These are phyloP conservation scores for Megaceryle maxima DNA, from an alignment of 2,113 vertebrate genomes.

Conservation along the genomic window DNA sequence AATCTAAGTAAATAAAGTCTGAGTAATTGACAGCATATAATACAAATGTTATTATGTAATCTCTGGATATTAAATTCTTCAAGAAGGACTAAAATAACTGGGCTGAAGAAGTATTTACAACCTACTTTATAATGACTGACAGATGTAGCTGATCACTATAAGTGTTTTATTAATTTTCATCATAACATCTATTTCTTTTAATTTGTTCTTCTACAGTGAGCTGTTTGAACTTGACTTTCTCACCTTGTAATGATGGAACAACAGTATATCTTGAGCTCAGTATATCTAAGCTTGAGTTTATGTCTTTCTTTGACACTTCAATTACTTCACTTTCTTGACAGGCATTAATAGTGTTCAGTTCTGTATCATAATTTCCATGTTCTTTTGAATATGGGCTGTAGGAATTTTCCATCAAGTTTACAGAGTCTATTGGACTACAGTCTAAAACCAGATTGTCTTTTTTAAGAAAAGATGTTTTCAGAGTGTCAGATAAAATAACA, in stretches of 20 bases:
- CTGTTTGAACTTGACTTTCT: neutral
- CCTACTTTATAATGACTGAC: neutral
- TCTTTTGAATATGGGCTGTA: slow-evolving; percentile 36
- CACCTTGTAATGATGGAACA: neutral
- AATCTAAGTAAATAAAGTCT: slow-evolving; percentile 17
- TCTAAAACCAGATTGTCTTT: slow-evolving; percentile 25
- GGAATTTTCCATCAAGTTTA: slow-evolving; percentile 13
- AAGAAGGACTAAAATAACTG: neutral
- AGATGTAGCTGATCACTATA: neutral
- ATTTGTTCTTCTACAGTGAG: slow-evolving; percentile 61
- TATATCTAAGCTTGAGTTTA: neutral
- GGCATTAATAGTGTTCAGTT: slow-evolving; percentile 1
- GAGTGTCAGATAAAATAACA: slow-evolving; percentile 39
- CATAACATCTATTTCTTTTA: slow-evolving; percentile 77
- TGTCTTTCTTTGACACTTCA: neutral
- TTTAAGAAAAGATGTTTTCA: slow-evolving; percentile 49
- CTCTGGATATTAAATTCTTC: slow-evolving; percentile 5
- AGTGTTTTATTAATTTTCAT: slow-evolving; percentile 56
- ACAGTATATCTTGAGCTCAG: neutral
- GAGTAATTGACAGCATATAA: neutral
- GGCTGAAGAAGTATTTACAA: neutral
- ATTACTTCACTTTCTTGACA: slow-evolving; percentile 9
- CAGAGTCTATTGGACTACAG: slow-evolving; percentile 2
- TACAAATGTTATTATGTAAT: neutral
- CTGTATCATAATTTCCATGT: neutral